phyloP scores from a whole-genome alignment of 2,797 vertebrate species.

The Takifugu rubripes region DNA sequence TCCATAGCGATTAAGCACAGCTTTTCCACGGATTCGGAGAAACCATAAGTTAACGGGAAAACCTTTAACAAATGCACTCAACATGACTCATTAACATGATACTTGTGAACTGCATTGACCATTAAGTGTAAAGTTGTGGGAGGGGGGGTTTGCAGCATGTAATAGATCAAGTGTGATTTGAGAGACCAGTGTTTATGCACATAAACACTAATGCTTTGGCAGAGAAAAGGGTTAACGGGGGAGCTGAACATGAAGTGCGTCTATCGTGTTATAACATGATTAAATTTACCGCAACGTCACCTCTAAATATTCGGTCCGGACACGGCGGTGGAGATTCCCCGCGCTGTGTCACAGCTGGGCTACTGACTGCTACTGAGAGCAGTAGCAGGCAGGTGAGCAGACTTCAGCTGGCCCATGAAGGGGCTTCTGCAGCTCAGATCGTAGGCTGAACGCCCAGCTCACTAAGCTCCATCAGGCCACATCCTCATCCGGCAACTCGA shows the following conservation, averaged over 20 bases:
- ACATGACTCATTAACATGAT: slow-evolving; percentile 7
- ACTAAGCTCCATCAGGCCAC: slow-evolving; percentile 64
- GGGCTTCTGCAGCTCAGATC: slow-evolving; percentile 12
- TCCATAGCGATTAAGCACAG: slow-evolving; percentile 72
- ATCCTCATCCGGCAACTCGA: slow-evolving; percentile 70
- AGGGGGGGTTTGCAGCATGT: not conserved
- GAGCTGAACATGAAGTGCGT: no score
- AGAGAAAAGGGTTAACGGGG: no score
- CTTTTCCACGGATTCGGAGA: slow-evolving; percentile 61
- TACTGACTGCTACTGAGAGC: slow-evolving; percentile 32
- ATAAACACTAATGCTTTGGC: no score
- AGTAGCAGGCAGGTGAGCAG: slow-evolving; percentile 42
- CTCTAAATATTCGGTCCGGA: no score
- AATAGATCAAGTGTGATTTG: not conserved
- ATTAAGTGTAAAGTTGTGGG: slow-evolving; percentile 1
- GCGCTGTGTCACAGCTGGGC: slow-evolving; percentile 1
- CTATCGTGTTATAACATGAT: no score
- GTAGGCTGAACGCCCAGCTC: slow-evolving; percentile 34
- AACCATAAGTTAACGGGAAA: slow-evolving; percentile 57
- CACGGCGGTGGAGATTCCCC: no score
- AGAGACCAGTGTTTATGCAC: no score
- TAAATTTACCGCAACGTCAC: no score
- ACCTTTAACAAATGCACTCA: slow-evolving; percentile 33
- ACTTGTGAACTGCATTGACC: slow-evolving; percentile 23
- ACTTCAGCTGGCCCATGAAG: slow-evolving; percentile 26